These are phyloP conservation scores for Andrena cerasifolii DNA, from an alignment of 1,140 invertebrate species.

Conservation along the genomic window DNA sequence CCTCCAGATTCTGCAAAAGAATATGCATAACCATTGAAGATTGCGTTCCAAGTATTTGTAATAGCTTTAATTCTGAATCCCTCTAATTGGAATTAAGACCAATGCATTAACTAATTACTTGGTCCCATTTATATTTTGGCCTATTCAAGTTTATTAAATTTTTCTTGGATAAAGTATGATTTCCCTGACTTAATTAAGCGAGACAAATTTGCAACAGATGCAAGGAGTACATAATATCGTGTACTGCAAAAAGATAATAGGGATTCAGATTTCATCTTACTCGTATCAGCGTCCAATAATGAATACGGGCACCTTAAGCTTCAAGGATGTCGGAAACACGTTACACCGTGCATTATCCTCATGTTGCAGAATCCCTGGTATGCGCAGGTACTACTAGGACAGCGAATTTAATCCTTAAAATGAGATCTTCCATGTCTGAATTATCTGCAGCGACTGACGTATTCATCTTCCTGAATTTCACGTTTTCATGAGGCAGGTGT, in stretches of 20 bases:
- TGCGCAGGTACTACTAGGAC: background rate
- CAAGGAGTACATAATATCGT: background rate
- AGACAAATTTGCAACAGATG: background rate
- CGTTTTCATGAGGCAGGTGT: background rate
- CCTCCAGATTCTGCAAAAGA: too few species aligned
- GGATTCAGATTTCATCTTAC: background rate
- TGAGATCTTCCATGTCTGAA: slow-evolving; percentile 22
- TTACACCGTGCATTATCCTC: slow-evolving; percentile 7
- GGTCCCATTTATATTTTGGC: too few species aligned
- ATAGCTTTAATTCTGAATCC: too few species aligned
- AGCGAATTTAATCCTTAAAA: slow-evolving; percentile 32
- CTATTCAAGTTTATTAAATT: too few species aligned
- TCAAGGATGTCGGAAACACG: slow-evolving; percentile 12
- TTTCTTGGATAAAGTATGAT: too few species aligned
- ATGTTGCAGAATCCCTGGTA: slow-evolving; percentile 14
- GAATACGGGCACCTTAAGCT: background rate
- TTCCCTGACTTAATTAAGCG: background rate
- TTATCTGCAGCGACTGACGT: slow-evolving; percentile 7
- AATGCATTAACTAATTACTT: too few species aligned
- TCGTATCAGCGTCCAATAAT: background rate
- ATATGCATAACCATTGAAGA: too few species aligned
- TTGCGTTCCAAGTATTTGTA: too few species aligned
- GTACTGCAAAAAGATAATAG: background rate
- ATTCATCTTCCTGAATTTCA: slow-evolving; percentile 5
- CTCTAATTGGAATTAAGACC: too few species aligned